These are phyloP conservation scores for Coluber constrictor DNA, from an alignment of 2,797 vertebrate genomes.

Conservation along the genomic window DNA sequence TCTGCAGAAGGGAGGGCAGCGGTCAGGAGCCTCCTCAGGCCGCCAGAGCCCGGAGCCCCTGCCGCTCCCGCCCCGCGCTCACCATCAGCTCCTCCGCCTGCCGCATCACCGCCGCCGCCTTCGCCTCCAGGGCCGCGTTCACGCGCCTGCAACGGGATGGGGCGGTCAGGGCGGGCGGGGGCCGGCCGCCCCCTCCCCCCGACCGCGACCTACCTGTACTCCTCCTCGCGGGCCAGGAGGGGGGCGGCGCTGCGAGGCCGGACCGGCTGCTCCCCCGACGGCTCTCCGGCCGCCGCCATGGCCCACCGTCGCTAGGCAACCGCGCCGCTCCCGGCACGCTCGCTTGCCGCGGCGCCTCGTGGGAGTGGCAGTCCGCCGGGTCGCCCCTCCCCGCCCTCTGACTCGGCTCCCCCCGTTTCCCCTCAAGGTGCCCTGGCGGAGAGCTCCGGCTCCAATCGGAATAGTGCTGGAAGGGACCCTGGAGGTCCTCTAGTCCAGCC, in stretches of 20 bases:
- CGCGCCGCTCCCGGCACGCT: background rate
- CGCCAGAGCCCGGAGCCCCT: background rate
- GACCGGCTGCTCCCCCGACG: background rate
- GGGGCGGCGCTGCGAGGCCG: constrained; percentile 36
- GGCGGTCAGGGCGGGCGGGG: background rate
- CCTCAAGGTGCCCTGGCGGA: background rate
- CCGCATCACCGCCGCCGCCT: constrained; percentile 11
- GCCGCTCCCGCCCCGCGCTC: background rate
- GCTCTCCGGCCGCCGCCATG: background rate
- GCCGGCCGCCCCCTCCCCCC: background rate
- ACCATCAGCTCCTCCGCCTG: constrained; percentile 21
- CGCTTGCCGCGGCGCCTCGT: background rate
- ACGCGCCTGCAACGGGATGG: background rate
- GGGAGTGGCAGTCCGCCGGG: background rate
- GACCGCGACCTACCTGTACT: constrained; percentile 77
- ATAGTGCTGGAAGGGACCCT: too few relatives aligned
- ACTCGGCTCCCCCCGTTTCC: background rate
- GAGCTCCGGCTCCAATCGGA: background rate
- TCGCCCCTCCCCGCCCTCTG: background rate
- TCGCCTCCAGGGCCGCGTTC: constrained; percentile 13
- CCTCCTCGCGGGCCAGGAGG: constrained; percentile 77
- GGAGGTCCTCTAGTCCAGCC: too few relatives aligned
- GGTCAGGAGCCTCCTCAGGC: background rate
- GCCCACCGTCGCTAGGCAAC: background rate
- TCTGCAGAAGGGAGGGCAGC: background rate